Base-by-base conservation (phyloP, 2,113 vertebrate species). In the Apodemus speciosus region DNA sequence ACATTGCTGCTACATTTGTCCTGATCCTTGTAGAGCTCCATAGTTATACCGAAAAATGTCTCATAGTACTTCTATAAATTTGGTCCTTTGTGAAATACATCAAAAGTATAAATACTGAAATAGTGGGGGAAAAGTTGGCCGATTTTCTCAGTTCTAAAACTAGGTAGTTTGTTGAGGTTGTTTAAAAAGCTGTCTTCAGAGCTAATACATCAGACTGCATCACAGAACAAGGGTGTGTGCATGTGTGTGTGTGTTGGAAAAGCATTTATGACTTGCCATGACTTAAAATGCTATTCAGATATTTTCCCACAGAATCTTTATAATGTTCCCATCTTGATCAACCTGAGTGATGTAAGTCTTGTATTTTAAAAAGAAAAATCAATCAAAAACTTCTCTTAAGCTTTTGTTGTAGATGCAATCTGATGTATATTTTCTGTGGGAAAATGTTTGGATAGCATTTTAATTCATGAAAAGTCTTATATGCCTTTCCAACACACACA, bases 121-220 rank as follows among this genome's bases (percentile, higher is more conserved):
- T 13, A 4, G 46, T n/a, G 27, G 64, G 27, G 60, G 40, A 80
- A 38, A 64, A 68, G 1, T 20, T 72, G n/a, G 32, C 11, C 27
- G 53, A 15, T 6, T 73, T 38, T 81, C n/a, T 94, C 62, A 92
- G 56, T 40, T 90, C 90, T 72, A 35, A 90, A 53, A 51, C 81
- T 38, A 10, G 2, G 66, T 38, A 91, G 20, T 81, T 18, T 73
- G 56, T 60, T 69, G 75, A 85, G 38, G 51, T 60, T 35, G 87
- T 90, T 62, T 6, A 25, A 79, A 51, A 20, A n/a, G 4, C 6
- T 60, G 35, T 79, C 60, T 87, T 66, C 73, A 64, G 87, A 60
- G 23, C n/a, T 60, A 43, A 16, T 4, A 9, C n/a, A 27, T 53
- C 14, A 60, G 53, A 40, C 23, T n/a, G 4, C 7, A 30, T n/a